Conservation (phyloP, 2,113 vertebrate species). For the Entomyzon cyanotis region DNA sequence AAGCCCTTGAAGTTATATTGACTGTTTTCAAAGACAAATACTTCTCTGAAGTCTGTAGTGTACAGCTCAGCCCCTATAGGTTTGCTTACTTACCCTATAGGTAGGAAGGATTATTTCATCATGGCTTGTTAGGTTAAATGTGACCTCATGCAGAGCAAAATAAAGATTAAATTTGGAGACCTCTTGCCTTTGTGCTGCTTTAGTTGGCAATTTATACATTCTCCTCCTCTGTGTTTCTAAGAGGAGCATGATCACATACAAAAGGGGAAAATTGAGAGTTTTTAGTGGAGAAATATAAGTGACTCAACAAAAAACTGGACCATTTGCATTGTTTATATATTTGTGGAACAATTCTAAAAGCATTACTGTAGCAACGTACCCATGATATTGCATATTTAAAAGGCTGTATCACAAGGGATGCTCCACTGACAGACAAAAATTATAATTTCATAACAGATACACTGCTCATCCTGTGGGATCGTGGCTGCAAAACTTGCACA, state of each 20-base stretch:
- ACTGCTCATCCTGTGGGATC: not conserved
- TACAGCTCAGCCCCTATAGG: not conserved
- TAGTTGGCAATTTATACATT: not conserved
- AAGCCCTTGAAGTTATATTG: not conserved
- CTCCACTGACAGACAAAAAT: not conserved
- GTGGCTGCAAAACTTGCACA: not conserved
- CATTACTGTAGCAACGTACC: not conserved
- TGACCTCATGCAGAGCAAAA: not conserved
- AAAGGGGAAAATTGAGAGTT: not conserved
- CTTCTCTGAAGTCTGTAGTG: not conserved
- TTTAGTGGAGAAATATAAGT: not conserved
- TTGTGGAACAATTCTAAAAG: not conserved
- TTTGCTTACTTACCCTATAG: not conserved
- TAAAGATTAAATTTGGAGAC: not conserved
- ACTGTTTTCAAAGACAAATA: not conserved
- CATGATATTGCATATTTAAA: not conserved
- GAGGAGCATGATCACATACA: accelerated
- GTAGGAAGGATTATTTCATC: not conserved
- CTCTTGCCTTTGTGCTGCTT: not conserved
- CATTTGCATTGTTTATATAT: not conserved
- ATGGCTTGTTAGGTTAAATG: not conserved
- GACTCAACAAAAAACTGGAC: not conserved
- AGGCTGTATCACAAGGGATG: not conserved
- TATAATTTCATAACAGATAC: not conserved
- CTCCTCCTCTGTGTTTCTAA: not conserved